Evolutionary conservation across 2,113 vertebrate species (phyloP).

Genomic region (Dipodomys ordii): DNA sequence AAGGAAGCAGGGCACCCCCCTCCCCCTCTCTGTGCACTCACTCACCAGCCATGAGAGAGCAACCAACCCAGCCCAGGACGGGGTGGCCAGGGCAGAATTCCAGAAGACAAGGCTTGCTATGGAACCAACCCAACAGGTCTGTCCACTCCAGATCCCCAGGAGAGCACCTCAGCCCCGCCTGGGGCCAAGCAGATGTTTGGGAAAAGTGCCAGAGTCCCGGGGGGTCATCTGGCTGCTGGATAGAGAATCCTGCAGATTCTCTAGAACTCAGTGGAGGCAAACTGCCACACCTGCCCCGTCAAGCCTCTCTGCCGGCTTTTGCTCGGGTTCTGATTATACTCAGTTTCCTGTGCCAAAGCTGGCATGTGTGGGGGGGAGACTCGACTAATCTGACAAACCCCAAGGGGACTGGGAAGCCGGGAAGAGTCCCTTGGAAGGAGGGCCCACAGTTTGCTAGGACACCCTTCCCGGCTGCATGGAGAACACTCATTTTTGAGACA

Average conservation of each 20-base stretch:
- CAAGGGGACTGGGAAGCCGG: neutral
- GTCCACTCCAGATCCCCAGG: neutral
- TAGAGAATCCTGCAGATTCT: neutral
- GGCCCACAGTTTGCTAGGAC: neutral
- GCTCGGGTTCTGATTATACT: neutral
- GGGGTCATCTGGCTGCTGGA: neutral
- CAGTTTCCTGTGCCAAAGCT: neutral
- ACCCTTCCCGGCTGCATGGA: neutral
- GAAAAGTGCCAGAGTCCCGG: neutral
- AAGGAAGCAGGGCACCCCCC: neutral
- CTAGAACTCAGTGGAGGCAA: neutral
- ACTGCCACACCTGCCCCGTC: neutral
- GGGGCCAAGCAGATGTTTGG: neutral
- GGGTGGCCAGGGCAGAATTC: neutral
- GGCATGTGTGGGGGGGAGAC: neutral
- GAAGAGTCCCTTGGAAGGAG: neutral
- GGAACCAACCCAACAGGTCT: neutral
- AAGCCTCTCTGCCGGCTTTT: neutral
- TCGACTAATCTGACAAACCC: neutral
- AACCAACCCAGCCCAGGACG: neutral
- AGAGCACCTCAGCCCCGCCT: neutral
- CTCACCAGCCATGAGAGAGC: no score
- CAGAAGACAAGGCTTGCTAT: neutral
- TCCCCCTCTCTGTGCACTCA: neutral
- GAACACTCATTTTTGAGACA: slow-evolving; percentile 42